These are phyloP conservation scores for Gnatocerus cornutus DNA, from an alignment of 2,888 invertebrate genomes.

Conservation along the genomic window DNA sequence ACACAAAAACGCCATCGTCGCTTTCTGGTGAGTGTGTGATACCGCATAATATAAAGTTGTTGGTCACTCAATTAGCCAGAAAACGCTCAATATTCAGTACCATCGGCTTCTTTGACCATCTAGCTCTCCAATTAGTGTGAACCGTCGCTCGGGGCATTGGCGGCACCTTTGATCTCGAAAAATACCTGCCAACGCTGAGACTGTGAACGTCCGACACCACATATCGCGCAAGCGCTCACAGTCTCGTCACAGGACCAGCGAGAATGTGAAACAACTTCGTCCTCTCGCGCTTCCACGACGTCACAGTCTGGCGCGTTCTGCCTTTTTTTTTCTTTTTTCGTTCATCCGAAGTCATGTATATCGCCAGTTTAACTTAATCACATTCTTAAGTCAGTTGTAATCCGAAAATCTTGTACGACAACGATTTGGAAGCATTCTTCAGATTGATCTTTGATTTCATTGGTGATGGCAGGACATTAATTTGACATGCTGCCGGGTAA, in stretches of 20 bases:
- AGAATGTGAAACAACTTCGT: constrained; percentile 66
- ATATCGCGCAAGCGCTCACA: constrained; percentile 53
- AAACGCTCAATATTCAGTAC: constrained; percentile 72
- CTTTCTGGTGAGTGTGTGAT: constrained; percentile 52
- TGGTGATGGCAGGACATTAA: constrained; percentile 43
- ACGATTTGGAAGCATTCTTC: constrained; percentile 58
- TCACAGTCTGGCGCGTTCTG: constrained; percentile 63
- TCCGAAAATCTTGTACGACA: constrained; percentile 62
- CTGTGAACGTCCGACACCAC: constrained; percentile 57
- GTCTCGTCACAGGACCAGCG: constrained; percentile 61
- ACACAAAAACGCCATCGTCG: constrained; percentile 37
- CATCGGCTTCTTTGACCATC: constrained; percentile 72
- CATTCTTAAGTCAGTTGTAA: constrained; percentile 63
- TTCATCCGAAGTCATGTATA: constrained; percentile 57
- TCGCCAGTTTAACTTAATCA: constrained; percentile 64
- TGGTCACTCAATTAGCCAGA: constrained; percentile 72
- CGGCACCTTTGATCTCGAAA: constrained; percentile 71
- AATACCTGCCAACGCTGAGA: constrained; percentile 70
- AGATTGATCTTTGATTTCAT: constrained; percentile 49
- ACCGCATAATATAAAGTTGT: constrained; percentile 69
- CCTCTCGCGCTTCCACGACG: constrained; percentile 52
- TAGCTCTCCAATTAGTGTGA: constrained; percentile 73
- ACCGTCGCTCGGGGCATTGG: constrained; percentile 71
- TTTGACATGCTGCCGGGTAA: constrained; percentile 36
- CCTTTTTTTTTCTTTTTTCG: constrained; percentile 49